phyloP scores from a whole-genome alignment of 2,888 invertebrate genomes.

The Drosophila flavopinicola region DNA sequence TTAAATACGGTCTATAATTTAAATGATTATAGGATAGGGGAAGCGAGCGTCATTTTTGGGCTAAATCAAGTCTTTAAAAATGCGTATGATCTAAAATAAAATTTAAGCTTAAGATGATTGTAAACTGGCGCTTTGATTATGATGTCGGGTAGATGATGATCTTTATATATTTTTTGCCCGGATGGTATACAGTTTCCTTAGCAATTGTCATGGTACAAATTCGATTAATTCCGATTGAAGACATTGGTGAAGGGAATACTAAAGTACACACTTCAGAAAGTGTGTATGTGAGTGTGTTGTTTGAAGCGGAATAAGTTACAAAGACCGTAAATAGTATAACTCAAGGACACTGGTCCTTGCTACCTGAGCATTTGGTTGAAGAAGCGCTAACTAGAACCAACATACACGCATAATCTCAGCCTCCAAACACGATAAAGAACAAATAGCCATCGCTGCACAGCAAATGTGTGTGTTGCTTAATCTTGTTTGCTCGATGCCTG shows the following conservation, averaged over 20 bases:
- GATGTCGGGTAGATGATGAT: neutral
- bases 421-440: conserved; percentile 4
- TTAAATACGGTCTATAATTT: conserved; percentile 38
- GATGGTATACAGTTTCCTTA: neutral
- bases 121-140: neutral
- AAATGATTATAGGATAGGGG: conserved; percentile 29
- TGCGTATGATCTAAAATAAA: conserved; percentile 14
- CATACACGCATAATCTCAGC: conserved; percentile 21
- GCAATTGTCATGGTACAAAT: conserved; percentile 5
- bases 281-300: conserved; percentile 11
- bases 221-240: conserved; percentile 16
- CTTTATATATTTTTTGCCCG: neutral
- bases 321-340: no score
- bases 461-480: neutral
- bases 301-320: neutral
- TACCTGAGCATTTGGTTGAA: conserved; percentile 32
- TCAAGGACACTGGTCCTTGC: conserved; percentile 23
- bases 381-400: conserved; percentile 25
- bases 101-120: conserved; percentile 6
- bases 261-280: conserved; percentile 12
- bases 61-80: conserved; percentile 23
- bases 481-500: conserved; percentile 26
- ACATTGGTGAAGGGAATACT: conserved; percentile 7
- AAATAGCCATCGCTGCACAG: neutral
- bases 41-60: conserved; percentile 50